Evolutionary conservation across 2,797 vertebrate genomes (phyloP), one percentile per base, ranked within the genome.

Genomic region (Otolemur crassicaudatus): DNA sequence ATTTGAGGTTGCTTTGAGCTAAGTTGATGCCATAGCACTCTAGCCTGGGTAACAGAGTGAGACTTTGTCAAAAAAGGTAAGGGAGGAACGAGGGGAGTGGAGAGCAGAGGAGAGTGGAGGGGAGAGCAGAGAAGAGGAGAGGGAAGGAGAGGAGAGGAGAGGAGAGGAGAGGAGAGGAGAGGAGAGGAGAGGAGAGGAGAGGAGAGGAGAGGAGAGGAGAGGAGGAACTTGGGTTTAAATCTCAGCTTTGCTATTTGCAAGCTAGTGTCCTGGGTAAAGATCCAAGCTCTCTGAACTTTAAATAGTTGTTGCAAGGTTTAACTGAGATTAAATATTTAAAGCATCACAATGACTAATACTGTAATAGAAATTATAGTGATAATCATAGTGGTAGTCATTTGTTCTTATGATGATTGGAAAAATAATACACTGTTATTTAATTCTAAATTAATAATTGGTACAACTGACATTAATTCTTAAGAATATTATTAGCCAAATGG

Each of bases 261-360:
- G 34, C 63, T 77, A 9, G 46, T 7, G 1, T 82, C 31, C 40
- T 83, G 25, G 27, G 14, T 91, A 63, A 63, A 94, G 17, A 80
- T 27, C 25, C 27, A 34, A 53, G 22, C 3, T 65, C 29, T 93
- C 79, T 31, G 63, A 91, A 80, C 20, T 80, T 17, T 25, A 79
- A 10, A 34, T 43, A 70, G 58, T 43, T 46, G 23, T 56, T 56
- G 23, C 43, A 86, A 82, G n/a, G 19, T 76, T 88, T 65, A 49
- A 86, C 49, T 80, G 63, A 91, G 56, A 90, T 76, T 60, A 89
- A 76, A 17, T 81, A 77, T 43, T 72, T 90, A 84, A 90, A 94
- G 37, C n/a, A 84, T 67, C 31, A 65, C 29, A 86, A 17, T 67
- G 58, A 65, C n/a, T 91, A 37, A 9, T 13, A n/a, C 4, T 25